Percentiles rank a stretch among this genome's conserved stretches.
These are phyloP conservation scores for Zosterops hypoxanthus DNA, from an alignment of 2,113 vertebrate genomes.

Conservation along the genomic window DNA sequence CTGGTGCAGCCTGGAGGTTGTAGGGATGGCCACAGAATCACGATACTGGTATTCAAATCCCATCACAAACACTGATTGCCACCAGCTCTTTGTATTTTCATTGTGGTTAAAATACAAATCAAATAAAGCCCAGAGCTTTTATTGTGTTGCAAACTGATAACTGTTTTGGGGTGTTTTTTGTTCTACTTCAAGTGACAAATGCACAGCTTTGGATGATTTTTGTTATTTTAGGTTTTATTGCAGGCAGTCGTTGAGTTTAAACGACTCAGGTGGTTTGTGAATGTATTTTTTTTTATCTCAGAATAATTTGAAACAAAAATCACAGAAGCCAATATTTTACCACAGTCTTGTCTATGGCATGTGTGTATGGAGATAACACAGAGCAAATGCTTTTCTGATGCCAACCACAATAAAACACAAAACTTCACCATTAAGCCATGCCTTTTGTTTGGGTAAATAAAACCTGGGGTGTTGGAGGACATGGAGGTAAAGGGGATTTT, in stretches of 20 bases:
- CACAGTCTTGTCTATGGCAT: constrained; percentile 48
- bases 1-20: not conserved
- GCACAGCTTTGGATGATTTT: constrained; percentile 63
- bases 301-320: constrained; percentile 50
- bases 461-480: not conserved
- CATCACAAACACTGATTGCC: constrained; percentile 58
- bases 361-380: constrained; percentile 52
- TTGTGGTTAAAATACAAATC: constrained; percentile 43
- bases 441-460: constrained; percentile 52
- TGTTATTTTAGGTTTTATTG: constrained; percentile 54
- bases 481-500: not conserved
- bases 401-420: constrained; percentile 72
- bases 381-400: constrained; percentile 66
- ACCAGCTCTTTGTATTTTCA: constrained; percentile 76
- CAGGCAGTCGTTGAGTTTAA: constrained; percentile 71
- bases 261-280: constrained; percentile 63
- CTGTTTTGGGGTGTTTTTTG: not conserved
- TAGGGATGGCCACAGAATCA: not conserved
- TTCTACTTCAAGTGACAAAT: constrained; percentile 53
- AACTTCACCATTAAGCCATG: constrained; percentile 49
- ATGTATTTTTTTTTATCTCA: constrained; percentile 67
- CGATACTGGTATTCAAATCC: not conserved
- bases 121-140: constrained; percentile 51
- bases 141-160: constrained; percentile 65
- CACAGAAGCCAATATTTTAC: constrained; percentile 39